Evolutionary conservation across 1,140 invertebrate genomes (phyloP).

Genomic region (Linepithema humile): DNA sequence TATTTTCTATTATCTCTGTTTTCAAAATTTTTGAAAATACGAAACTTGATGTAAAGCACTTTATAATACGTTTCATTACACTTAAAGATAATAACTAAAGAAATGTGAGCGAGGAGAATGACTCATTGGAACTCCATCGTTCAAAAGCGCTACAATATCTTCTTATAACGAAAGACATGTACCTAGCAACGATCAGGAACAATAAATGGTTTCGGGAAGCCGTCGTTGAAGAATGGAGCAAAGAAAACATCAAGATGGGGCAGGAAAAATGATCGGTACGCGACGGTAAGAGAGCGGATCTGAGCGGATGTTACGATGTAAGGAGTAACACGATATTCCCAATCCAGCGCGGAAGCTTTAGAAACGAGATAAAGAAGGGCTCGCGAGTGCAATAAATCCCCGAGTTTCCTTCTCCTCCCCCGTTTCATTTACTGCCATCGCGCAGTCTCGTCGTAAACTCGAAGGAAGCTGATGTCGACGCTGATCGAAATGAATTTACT

Average conservation of each 20-base stretch:
- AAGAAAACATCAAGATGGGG: not conserved
- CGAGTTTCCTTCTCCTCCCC: constrained; percentile 18
- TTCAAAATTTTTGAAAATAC: not conserved
- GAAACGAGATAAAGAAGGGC: constrained; percentile 72
- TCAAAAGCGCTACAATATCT: constrained; percentile 11
- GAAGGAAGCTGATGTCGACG: constrained; percentile 39
- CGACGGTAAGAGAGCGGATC: constrained; percentile 35
- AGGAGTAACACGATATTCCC: constrained; percentile 68
- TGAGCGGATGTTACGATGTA: constrained; percentile 24
- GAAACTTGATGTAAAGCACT: not conserved
- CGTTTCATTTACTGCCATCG: constrained; percentile 4
- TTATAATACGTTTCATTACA: not conserved
- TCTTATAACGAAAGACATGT: not conserved
- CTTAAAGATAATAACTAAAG: not conserved
- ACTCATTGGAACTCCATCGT: not conserved
- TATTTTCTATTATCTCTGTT: not conserved
- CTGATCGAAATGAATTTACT: constrained; percentile 77
- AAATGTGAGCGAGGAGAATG: not conserved
- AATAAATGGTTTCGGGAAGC: constrained; percentile 55
- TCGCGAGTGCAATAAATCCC: constrained; percentile 73
- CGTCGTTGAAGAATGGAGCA: constrained; percentile 13
- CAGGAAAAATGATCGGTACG: constrained; percentile 3
- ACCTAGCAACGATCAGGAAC: constrained; percentile 28
- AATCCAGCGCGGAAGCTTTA: constrained; percentile 71
- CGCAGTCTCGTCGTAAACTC: constrained; percentile 20